Evolutionary conservation across 2,888 invertebrate species (phyloP).

Genomic region (Trissolcus brochymenae): DNA sequence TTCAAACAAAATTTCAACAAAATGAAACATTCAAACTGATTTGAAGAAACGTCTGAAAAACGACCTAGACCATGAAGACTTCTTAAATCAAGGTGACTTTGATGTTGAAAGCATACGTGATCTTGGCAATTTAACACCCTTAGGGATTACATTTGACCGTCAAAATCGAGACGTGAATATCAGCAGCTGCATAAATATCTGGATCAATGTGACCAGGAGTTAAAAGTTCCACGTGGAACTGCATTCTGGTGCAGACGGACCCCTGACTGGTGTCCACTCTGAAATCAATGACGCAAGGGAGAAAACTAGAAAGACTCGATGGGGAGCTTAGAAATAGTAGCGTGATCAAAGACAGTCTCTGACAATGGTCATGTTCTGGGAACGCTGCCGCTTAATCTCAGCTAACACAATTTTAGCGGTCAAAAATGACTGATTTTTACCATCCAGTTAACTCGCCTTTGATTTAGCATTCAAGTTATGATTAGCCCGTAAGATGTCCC

Average conservation of each 20-base stretch:
- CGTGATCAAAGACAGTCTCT: conserved; percentile 32
- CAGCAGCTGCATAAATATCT: conserved; percentile 38
- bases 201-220: conserved; percentile 24
- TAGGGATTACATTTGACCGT: conserved; percentile 1
- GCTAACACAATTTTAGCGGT: conserved; percentile 11
- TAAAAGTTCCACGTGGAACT: conserved; percentile 7
- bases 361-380: conserved; percentile 31
- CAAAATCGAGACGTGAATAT: conserved; percentile 9
- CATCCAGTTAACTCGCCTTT: too few species aligned
- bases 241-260: conserved; percentile 34
- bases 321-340: conserved; percentile 32
- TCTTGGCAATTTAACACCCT: neutral
- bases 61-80: too few species aligned
- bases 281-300: conserved; percentile 21
- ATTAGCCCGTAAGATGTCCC: too few species aligned
- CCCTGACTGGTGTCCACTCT: conserved; percentile 36
- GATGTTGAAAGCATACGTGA: neutral
- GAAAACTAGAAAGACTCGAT: conserved; percentile 48
- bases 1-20: neutral
- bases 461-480: too few species aligned
- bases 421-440: neutral
- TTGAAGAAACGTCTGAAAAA: too few species aligned
- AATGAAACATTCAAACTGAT: neutral
- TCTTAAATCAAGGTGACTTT: neutral
- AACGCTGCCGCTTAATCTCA: conserved; percentile 5